These are phyloP conservation scores for Lordiphosa stackelbergi DNA, from an alignment of 1,140 invertebrate genomes.

Conservation along the genomic window DNA sequence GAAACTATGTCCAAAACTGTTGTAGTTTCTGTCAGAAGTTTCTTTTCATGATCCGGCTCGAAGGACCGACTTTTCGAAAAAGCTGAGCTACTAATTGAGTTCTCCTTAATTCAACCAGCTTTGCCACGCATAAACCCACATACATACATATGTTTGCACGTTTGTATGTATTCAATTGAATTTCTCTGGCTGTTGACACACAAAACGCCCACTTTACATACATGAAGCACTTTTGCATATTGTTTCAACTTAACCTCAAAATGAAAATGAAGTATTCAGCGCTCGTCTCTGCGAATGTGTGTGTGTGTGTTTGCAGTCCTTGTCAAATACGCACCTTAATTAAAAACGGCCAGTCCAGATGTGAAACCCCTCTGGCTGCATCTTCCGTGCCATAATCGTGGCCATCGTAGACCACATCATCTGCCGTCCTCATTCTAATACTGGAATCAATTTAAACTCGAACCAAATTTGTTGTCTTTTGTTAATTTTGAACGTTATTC, in stretches of 20 bases:
- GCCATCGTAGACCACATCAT: conserved; percentile 56
- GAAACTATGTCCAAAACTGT: no score
- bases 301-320: conserved; percentile 1
- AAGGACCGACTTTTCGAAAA: no score
- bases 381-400: conserved; percentile 57
- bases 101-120: no score
- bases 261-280: conserved; percentile 3
- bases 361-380: conserved; percentile 44
- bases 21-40: no score
- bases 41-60: no score
- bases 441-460: not conserved
- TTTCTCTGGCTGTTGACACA: conserved; percentile 42
- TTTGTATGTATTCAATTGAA: no score
- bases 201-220: conserved; percentile 42
- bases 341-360: conserved; percentile 72
- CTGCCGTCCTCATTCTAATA: conserved; percentile 29
- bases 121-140: not conserved
- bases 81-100: no score
- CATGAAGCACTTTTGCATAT: conserved; percentile 38
- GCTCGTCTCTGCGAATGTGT: no score
- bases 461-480: not conserved
- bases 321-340: conserved; percentile 62
- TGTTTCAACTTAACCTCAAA: conserved; percentile 51
- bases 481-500: conserved; percentile 1
- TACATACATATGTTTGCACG: not conserved